phyloP scores from a whole-genome alignment of 2,888 invertebrate genomes.

The Doris montereyensis region DNA sequence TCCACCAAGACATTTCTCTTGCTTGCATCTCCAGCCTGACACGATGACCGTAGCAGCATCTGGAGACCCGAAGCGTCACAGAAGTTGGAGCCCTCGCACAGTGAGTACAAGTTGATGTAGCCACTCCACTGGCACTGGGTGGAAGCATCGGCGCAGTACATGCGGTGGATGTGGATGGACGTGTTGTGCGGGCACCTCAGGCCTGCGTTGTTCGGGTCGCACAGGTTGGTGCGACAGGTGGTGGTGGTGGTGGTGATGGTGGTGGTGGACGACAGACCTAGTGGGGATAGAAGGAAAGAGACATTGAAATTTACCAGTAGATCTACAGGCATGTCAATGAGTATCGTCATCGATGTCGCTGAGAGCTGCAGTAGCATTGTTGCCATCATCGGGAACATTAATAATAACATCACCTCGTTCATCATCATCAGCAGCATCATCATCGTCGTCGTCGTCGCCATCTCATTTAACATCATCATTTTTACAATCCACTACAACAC shows the following conservation, averaged over 20 bases:
- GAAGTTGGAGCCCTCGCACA: slow-evolving; percentile 37
- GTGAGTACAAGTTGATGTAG: slow-evolving; percentile 38
- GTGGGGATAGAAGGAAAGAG: no score
- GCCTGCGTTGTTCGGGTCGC: slow-evolving; percentile 29
- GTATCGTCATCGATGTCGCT: no score
- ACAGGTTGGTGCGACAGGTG: slow-evolving; percentile 42
- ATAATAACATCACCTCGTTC: no score
- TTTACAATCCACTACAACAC: no score
- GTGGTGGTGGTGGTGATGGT: slow-evolving; percentile 11
- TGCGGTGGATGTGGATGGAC: slow-evolving; percentile 35
- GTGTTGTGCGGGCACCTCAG: slow-evolving; percentile 31
- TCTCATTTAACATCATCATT: no score
- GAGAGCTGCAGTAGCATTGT: no score
- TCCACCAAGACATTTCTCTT: slow-evolving; percentile 41
- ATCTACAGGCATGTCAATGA: no score
- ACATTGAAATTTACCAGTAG: no score
- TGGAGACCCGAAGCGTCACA: slow-evolving; percentile 39
- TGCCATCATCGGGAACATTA: no score
- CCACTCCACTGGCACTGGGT: slow-evolving; percentile 33
- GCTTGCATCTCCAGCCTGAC: background rate
- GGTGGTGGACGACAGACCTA: no score
- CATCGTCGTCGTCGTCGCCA: no score
- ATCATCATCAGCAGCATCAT: no score
- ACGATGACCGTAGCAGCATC: slow-evolving; percentile 36
- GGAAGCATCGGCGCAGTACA: slow-evolving; percentile 23